phyloP scores from a whole-genome alignment of 2,888 invertebrate genomes.

The Trichogramma evanescens region DNA sequence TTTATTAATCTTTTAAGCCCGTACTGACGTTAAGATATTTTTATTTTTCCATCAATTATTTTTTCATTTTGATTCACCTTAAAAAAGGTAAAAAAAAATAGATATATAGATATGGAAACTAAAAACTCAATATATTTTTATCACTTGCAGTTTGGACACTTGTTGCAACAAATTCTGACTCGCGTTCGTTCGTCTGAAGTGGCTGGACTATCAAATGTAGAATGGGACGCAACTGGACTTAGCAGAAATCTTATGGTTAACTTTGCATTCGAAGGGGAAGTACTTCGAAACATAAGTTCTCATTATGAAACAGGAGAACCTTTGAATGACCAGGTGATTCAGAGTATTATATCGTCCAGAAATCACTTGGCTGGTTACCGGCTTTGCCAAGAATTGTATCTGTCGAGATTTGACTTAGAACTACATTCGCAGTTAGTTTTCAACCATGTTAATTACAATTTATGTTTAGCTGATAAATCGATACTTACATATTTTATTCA shows the following conservation, averaged over 20 bases:
- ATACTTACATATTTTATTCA: neutral
- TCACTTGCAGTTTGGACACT: conserved; percentile 67
- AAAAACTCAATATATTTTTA: conserved; percentile 8
- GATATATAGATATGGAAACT: neutral
- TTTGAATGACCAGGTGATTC: conserved; percentile 60
- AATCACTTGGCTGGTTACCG: conserved; percentile 73
- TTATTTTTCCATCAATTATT: no score
- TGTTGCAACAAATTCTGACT: conserved; percentile 79
- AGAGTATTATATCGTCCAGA: conserved; percentile 58
- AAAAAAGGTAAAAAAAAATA: neutral
- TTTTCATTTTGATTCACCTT: neutral
- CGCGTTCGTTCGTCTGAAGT: conserved; percentile 76
- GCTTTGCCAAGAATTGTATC: conserved; percentile 74
- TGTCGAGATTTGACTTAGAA: conserved; percentile 76
- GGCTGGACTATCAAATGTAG: conserved; percentile 77
- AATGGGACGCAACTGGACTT: conserved; percentile 88
- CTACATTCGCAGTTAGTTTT: conserved; percentile 59
- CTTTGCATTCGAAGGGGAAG: conserved; percentile 64
- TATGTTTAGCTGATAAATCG: neutral
- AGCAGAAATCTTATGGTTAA: conserved; percentile 76
- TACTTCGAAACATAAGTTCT: conserved; percentile 58
- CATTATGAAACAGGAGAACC: conserved; percentile 70
- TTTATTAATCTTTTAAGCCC: no score
- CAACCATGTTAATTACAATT: conserved; percentile 9
- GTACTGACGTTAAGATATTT: no score